phyloP scores from a whole-genome alignment of 2,113 vertebrate species.

The Gymnorhina tibicen region DNA sequence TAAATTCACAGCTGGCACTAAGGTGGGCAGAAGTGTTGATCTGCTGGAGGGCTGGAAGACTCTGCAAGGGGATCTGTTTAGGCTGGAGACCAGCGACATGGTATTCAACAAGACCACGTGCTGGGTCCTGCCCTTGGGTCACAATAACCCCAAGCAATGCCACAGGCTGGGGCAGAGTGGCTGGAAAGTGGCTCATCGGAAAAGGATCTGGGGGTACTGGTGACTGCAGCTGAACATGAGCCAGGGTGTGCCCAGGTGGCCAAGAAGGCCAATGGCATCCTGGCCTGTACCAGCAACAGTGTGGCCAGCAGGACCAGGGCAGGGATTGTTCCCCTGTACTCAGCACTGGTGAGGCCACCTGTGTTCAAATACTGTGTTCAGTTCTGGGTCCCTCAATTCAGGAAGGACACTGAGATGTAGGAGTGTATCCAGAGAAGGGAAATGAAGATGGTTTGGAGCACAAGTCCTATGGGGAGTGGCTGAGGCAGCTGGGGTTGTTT shows the following conservation, averaged over 20 bases:
- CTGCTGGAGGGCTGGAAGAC: not conserved
- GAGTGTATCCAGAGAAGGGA: not conserved
- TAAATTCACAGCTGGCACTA: not conserved
- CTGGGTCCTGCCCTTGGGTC: not conserved
- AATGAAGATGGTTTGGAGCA: not conserved
- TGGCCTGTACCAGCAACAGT: fast-evolving
- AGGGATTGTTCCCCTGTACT: fast-evolving
- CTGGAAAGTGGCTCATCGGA: no score
- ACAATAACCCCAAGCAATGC: fast-evolving
- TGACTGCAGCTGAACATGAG: not conserved
- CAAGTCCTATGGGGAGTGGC: not conserved
- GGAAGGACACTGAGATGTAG: not conserved
- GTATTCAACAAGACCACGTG: no score
- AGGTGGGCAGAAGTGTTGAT: not conserved
- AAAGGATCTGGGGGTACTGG: not conserved
- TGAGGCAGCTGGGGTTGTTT: not conserved
- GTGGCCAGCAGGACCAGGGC: not conserved
- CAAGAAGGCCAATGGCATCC: not conserved
- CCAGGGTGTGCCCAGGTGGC: not conserved
- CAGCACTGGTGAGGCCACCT: no score
- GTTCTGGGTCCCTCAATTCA: not conserved
- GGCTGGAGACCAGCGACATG: fast-evolving
- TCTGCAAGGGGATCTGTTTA: not conserved
- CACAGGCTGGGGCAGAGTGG: not conserved
- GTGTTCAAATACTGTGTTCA: fast-evolving